Evolutionary conservation across 2,888 invertebrate species (phyloP), one percentile per base, ranked within the genome.

Genomic region (Elysia crispata): DNA sequence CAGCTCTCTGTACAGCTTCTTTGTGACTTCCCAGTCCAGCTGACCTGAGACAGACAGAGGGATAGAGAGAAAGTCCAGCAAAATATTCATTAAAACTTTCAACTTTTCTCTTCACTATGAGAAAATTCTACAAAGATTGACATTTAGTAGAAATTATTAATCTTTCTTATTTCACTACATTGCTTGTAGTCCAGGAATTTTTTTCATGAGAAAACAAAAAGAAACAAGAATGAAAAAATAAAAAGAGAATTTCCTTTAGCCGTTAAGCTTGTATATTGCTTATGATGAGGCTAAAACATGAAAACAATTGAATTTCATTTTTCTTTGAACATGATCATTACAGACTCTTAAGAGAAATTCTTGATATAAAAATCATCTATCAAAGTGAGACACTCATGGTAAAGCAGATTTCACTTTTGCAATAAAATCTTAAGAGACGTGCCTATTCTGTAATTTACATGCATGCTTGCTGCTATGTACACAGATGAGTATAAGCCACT

Each of bases 1-100:
- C 72, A 95, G 85, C 83, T 95, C 94, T 54, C 93, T 91, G 88
- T 95, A 95, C 30, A 95, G 88, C 18, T 93, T 92, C 89, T 95
- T 94, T 15, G 95, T 93, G 66, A 93, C 93, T 0, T 94, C 94
- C 91, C 93, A 94, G 82, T 94, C 92, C 70, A 94, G 88, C 81
- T 93, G 91, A 49, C 93, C 92, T 89, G 85, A 60, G n/a, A n/a
- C n/a, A n/a, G n/a, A n/a, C n/a, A n/a, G n/a, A n/a, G n/a, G 54
- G n/a, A 15, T 15, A 13, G 50, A 15, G 25, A 60, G 31, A 15
- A 23, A 60, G 60, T 23, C 20, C 5, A 3, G 15, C 60, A 60
- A 60, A 60, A 60, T 23, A 23, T 60, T 23, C 20, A 23, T 15
- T 5, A 60, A 60, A 8, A 60, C 20, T 13, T 15, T 20, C 13